Base-by-base conservation (phyloP, 2,797 vertebrate species). In the Lophotriccus pileatus region DNA sequence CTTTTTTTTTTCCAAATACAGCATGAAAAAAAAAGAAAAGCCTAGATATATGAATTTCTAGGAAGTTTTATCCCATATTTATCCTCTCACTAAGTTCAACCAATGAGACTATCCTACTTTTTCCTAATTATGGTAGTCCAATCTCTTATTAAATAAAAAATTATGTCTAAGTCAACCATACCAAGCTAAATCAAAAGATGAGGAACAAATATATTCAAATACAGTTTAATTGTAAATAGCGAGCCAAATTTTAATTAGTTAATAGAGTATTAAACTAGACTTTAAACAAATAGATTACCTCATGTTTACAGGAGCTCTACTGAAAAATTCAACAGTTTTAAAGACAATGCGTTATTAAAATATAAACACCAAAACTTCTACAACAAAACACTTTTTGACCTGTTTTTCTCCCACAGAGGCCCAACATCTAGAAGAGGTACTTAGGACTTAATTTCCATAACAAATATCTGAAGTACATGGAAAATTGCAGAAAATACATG, bases 101-200 rank as follows among this genome's bases (percentile, higher is more conserved):
- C 75, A 95, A 93, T 84, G 64, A 94, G 72, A 68, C 87, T 91
- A 92, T 64, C 94, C 76, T 82, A 94, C 50, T 88, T 96, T 96
- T 97, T 97, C 64, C 76, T 97, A 78, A 97, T 96, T 96, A 94
- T 86, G 95, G 86, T 91, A 92, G 95, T 97, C 84, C 91, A 96
- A 97, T 96, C 84, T 93, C 83, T 84, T 94, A 97, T 96, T 97
- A 97, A 97, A 97, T 90, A 97, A 96, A 97, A 97, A 97, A 94
- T 72, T 94, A 87, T 84, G 55, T 96, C 96, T 97, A 97, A 97
- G 97, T 97, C 96, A 64, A 96, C 88, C 86, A 95, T 83, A 96
- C 83, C 95, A 94, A 95, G 95, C 80, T 97, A 97, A 98, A 97
- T 89, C 94, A 96, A 95, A 96, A 94, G 70, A 62, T 87, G 93